A percentile compares a stretch with the other conserved stretches of the same genome.
These are phyloP conservation scores for Astropecten irregularis DNA, from an alignment of 53 echinoderm and acorn worm genomes.

Conservation along the genomic window DNA sequence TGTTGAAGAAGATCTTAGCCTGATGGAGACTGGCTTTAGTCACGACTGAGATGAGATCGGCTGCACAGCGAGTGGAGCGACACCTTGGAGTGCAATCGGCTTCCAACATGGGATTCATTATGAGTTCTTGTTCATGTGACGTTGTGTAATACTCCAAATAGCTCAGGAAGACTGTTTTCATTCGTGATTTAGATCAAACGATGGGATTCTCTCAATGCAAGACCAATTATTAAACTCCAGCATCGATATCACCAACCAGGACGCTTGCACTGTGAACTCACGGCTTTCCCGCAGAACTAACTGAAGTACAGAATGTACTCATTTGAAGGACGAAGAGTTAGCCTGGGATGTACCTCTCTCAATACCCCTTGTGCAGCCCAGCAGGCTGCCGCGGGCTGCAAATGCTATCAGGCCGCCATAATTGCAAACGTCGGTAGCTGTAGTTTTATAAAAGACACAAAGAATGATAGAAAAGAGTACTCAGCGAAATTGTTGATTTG, in stretches of 20 bases:
- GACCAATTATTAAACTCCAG: too few species aligned
- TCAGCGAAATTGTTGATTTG: neutral
- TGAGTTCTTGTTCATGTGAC: neutral
- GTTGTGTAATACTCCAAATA: too few species aligned
- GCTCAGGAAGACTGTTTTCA: too few species aligned
- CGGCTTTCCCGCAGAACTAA: neutral
- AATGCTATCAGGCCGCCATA: conserved; percentile 28
- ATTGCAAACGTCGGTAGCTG: conserved; percentile 28
- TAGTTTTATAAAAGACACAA: neutral
- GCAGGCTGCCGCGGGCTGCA: neutral
- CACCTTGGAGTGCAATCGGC: conserved; percentile 74
- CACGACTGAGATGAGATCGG: conserved; percentile 63
- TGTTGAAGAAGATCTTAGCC: conserved; percentile 68
- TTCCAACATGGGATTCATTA: conserved; percentile 24
- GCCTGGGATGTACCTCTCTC: neutral
- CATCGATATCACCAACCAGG: too few species aligned
- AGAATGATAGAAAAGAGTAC: neutral
- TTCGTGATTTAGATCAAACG: too few species aligned
- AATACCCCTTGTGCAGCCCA: conserved; percentile 11
- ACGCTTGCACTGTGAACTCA: too few species aligned
- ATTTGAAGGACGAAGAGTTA: neutral
- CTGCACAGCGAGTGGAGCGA: conserved; percentile 74
- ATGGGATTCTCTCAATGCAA: too few species aligned
- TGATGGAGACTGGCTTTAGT: conserved; percentile 71
- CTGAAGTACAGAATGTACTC: neutral